These are phyloP conservation scores for Heliconius charithonia DNA, from an alignment of 2,888 invertebrate genomes.

Conservation along the genomic window DNA sequence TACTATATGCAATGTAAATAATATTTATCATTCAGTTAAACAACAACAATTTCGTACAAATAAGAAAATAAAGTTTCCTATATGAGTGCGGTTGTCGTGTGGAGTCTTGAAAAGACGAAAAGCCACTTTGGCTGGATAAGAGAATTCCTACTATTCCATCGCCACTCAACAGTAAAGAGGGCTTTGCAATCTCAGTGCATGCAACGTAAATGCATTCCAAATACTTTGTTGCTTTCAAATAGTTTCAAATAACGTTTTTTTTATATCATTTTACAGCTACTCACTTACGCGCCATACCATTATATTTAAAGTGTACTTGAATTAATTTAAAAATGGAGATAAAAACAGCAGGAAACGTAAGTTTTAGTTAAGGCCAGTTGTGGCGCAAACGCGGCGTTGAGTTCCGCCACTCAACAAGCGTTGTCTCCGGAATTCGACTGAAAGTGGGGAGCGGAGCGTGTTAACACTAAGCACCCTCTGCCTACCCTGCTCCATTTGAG, in stretches of 20 bases:
- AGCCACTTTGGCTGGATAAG: slow-evolving; percentile 9
- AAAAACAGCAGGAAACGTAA: too few species aligned
- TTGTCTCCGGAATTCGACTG: too few species aligned
- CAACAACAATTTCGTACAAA: background rate
- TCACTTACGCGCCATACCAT: too few species aligned
- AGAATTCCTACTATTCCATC: slow-evolving; percentile 20
- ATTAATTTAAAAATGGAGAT: background rate
- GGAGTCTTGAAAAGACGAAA: slow-evolving; percentile 19
- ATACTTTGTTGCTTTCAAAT: slow-evolving; percentile 22
- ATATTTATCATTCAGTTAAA: background rate
- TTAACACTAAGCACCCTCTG: too few species aligned
- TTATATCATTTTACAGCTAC: background rate
- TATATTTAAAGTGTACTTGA: background rate
- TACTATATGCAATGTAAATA: background rate
- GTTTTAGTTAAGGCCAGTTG: too few species aligned
- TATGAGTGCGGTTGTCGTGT: slow-evolving; percentile 11
- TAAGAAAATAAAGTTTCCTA: slow-evolving; percentile 7
- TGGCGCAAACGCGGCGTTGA: too few species aligned
- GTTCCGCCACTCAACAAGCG: too few species aligned
- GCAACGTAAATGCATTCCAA: slow-evolving; percentile 19
- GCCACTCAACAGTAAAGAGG: slow-evolving; percentile 26
- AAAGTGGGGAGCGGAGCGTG: too few species aligned
- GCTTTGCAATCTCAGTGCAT: slow-evolving; percentile 20
- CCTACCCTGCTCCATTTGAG: too few species aligned
- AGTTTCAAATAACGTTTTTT: background rate